phyloP scores from a whole-genome alignment of 2,113 vertebrate genomes.

The Speoplatyrhinus poulsoni region DNA sequence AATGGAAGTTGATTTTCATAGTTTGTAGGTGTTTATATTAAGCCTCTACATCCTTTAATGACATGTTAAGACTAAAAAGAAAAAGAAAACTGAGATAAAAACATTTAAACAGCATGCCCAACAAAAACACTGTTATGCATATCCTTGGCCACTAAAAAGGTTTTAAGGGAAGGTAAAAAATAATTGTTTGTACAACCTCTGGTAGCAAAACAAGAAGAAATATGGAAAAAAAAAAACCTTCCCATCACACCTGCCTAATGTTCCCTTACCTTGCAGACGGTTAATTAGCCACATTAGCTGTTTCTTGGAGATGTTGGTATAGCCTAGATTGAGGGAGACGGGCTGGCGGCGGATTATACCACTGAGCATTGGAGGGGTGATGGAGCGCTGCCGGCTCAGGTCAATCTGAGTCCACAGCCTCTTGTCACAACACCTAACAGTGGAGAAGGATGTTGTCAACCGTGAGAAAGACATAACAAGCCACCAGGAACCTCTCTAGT shows the following conservation, averaged over 20 bases:
- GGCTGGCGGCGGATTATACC: conserved; percentile 89
- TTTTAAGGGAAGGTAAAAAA: not conserved
- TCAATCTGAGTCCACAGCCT: conserved; percentile 88
- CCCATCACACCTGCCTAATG: not conserved
- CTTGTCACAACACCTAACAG: conserved; percentile 87
- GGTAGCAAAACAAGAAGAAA: not conserved
- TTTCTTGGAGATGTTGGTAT: conserved; percentile 92
- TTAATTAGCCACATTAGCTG: conserved; percentile 94
- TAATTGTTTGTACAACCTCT: not conserved
- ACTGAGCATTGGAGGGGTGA: conserved; percentile 90
- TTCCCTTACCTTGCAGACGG: conserved; percentile 82
- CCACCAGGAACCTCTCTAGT: no score
- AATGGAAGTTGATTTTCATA: no score
- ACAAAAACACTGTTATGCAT: not conserved
- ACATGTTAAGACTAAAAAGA: no score
- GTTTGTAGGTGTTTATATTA: no score
- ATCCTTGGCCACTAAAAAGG: not conserved
- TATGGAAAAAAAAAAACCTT: not conserved
- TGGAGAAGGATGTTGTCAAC: not conserved
- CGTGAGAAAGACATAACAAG: not conserved
- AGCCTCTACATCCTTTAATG: no score
- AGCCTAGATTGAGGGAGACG: conserved; percentile 85
- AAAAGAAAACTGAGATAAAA: no score
- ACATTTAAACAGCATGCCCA: no score
- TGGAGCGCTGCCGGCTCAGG: conserved; percentile 86